These are phyloP conservation scores for Torymus tubicola DNA, from an alignment of 2,888 invertebrate genomes.

Conservation along the genomic window DNA sequence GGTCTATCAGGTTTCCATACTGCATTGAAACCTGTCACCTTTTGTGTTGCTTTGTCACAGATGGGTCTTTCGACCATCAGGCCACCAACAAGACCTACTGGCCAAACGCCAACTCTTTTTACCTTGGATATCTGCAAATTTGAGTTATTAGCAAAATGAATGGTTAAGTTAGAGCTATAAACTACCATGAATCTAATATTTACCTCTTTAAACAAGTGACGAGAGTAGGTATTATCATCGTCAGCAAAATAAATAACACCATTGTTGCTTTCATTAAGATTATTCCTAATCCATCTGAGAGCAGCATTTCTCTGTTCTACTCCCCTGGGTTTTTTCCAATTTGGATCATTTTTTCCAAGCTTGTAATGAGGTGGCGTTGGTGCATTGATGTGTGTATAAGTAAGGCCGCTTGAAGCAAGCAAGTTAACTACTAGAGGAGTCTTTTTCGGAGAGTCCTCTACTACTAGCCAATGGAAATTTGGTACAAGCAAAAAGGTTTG, in stretches of 20 bases:
- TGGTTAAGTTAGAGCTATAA: neutral
- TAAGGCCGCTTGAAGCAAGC: slow-evolving; percentile 82
- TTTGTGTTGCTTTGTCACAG: slow-evolving; percentile 81
- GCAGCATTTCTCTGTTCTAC: slow-evolving; percentile 94
- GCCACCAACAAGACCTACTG: slow-evolving; percentile 97
- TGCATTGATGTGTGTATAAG: slow-evolving; percentile 83
- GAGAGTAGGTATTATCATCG: slow-evolving; percentile 95
- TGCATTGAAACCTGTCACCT: slow-evolving; percentile 82
- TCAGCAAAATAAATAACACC: slow-evolving; percentile 97
- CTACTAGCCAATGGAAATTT: slow-evolving; percentile 94
- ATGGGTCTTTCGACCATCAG: slow-evolving; percentile 94
- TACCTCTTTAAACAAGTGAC: slow-evolving; percentile 93
- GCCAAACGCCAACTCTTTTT: slow-evolving; percentile 92
- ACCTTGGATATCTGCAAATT: slow-evolving; percentile 86
- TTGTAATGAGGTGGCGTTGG: slow-evolving; percentile 85
- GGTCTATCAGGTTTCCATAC: slow-evolving; percentile 94
- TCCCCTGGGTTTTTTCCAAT: slow-evolving; percentile 90
- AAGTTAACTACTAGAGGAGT: slow-evolving; percentile 85
- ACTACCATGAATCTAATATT: slow-evolving; percentile 38
- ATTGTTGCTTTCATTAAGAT: slow-evolving; percentile 80
- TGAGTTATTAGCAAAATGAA: slow-evolving; percentile 14
- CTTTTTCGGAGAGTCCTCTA: slow-evolving; percentile 89
- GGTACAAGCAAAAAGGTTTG: slow-evolving; percentile 92
- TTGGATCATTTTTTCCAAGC: slow-evolving; percentile 82
- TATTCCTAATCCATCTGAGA: slow-evolving; percentile 86